phyloP scores from a whole-genome alignment of 2,888 invertebrate genomes.

The Phalangium opilio region DNA sequence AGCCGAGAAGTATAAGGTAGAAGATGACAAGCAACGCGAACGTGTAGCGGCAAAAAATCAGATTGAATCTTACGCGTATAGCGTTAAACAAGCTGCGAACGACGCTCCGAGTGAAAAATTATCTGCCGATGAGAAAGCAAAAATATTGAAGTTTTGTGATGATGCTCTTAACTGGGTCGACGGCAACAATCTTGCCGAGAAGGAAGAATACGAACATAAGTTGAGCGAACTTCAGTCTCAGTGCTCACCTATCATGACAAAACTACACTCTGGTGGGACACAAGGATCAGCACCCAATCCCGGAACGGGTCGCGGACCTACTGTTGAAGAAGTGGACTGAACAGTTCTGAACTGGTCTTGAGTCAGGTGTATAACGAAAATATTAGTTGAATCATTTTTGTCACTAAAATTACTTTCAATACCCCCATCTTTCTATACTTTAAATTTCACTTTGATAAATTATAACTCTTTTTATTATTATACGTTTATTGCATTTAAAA shows the following conservation, averaged over 20 bases:
- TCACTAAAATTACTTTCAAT: too few relatives aligned
- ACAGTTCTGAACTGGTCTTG: too few relatives aligned
- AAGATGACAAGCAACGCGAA: conserved; percentile 52
- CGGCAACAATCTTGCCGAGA: conserved; percentile 55
- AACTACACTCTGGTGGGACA: conserved; percentile 21
- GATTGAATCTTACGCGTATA: conserved; percentile 53
- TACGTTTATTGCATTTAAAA: too few relatives aligned
- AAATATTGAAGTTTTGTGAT: conserved; percentile 36
- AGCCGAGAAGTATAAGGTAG: conserved; percentile 59
- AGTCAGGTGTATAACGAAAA: too few relatives aligned
- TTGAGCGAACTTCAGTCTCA: conserved; percentile 56
- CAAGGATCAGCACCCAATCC: too few relatives aligned
- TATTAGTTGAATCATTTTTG: too few relatives aligned
- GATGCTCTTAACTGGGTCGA: conserved; percentile 65
- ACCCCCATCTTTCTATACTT: too few relatives aligned
- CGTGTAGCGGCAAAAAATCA: conserved; percentile 53
- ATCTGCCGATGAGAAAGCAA: conserved; percentile 47
- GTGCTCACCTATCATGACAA: conserved; percentile 61
- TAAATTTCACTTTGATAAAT: too few relatives aligned
- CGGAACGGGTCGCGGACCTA: background rate
- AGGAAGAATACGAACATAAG: conserved; percentile 59
- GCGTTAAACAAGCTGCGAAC: conserved; percentile 48
- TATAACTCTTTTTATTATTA: too few relatives aligned
- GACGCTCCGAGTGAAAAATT: conserved; percentile 30
- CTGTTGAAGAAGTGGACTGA: conserved; percentile 1